These are phyloP conservation scores for Hybognathus amarus DNA, from an alignment of 2,797 vertebrate genomes.

Conservation along the genomic window DNA sequence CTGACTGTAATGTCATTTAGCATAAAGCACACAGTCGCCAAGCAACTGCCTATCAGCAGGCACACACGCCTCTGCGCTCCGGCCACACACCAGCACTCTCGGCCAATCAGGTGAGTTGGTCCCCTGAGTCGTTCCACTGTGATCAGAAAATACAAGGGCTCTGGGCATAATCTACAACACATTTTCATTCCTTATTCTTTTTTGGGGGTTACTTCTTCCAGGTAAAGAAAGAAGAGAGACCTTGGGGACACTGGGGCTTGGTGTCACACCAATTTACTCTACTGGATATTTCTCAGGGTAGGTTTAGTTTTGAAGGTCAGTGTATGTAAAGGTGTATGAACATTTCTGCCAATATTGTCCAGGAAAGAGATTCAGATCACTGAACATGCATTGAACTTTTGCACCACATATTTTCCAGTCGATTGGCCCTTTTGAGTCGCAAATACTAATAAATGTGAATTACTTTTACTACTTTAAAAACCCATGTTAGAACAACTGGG, in stretches of 20 bases:
- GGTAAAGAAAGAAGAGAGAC: background rate
- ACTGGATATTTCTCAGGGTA: background rate
- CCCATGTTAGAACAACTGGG: background rate
- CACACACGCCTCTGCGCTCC: slow-evolving; percentile 60
- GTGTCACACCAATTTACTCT: background rate
- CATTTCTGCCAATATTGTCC: background rate
- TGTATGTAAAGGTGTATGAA: background rate
- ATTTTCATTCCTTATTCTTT: slow-evolving; percentile 39
- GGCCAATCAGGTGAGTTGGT: slow-evolving; percentile 74
- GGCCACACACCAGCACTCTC: slow-evolving; percentile 60
- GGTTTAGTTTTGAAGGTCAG: slow-evolving; percentile 19
- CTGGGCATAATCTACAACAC: slow-evolving; percentile 52
- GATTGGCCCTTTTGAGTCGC: background rate
- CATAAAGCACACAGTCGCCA: slow-evolving; percentile 66
- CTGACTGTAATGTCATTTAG: slow-evolving; percentile 57
- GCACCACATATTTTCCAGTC: background rate
- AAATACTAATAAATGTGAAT: background rate
- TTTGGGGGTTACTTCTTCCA: slow-evolving; percentile 1
- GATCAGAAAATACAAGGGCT: slow-evolving; percentile 61
- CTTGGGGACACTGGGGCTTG: background rate
- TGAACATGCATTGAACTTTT: slow-evolving; percentile 11
- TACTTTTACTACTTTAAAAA: background rate
- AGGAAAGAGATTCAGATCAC: slow-evolving; percentile 8
- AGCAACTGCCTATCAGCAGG: slow-evolving; percentile 74
- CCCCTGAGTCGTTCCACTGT: slow-evolving; percentile 68